These are phyloP conservation scores for Caenorhabditis sp. DNA, from an alignment of 2,888 invertebrate species.

Conservation along the genomic window DNA sequence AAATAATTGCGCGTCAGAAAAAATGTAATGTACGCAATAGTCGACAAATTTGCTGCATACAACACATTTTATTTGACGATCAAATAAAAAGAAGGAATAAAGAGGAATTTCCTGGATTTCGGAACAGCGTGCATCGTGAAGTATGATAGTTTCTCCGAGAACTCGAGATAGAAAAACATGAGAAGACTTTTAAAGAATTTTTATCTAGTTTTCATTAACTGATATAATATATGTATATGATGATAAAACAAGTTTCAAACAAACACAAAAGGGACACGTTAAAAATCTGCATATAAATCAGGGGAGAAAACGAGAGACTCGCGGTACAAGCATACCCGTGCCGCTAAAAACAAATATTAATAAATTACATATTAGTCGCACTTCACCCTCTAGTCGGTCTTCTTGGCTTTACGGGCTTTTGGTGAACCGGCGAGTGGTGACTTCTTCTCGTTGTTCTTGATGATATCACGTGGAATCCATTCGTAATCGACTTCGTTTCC, in stretches of 20 bases:
- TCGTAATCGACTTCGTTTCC: constrained; percentile 94
- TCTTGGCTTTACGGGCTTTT: constrained; percentile 56
- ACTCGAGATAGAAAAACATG: too few relatives aligned
- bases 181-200: constrained; percentile 2
- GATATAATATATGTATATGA: constrained; percentile 1
- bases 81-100: too few relatives aligned
- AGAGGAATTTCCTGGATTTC: too few relatives aligned
- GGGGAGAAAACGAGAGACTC: not conserved
- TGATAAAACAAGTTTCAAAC: constrained; percentile 4
- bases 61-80: not conserved
- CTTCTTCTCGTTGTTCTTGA: constrained; percentile 54
- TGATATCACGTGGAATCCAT: constrained; percentile 88
- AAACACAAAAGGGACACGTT: constrained; percentile 3
- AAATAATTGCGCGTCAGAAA: not conserved
- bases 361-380: constrained; percentile 22
- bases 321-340: constrained; percentile 43
- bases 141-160: too few relatives aligned
- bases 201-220: constrained; percentile 6
- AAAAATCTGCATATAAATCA: not conserved
- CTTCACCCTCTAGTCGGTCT: constrained; percentile 50
- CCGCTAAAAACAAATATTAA: constrained; percentile 19
- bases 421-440: constrained; percentile 64
- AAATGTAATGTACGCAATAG: not conserved
- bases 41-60: not conserved
- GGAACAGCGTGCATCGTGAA: too few relatives aligned